phyloP scores from a whole-genome alignment of 2,797 vertebrate species.

The Lycodopsis pacificus region DNA sequence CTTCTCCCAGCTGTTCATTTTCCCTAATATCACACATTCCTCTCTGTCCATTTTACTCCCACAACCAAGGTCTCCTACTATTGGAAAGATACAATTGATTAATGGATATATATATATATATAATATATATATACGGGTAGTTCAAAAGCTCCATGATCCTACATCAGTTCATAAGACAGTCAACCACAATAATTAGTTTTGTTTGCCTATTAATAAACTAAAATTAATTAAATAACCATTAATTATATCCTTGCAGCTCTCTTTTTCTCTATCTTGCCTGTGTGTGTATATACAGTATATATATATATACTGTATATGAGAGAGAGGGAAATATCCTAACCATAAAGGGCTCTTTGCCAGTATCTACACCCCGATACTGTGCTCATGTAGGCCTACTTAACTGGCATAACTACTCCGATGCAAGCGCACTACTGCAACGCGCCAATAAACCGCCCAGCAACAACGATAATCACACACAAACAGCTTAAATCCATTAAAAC shows the following conservation, averaged over 20 bases:
- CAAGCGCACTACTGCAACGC: no score
- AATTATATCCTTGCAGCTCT: neutral
- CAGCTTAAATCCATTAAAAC: neutral
- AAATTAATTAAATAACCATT: neutral
- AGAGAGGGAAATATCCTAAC: no score
- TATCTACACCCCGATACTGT: no score
- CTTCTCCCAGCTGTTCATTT: constrained; percentile 39
- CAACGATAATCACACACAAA: no score
- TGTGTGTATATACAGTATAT: no score
- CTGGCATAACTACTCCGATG: no score
- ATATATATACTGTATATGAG: no score
- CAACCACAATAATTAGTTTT: neutral
- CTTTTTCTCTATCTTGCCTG: no score
- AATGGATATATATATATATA: no score
- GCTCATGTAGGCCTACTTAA: no score
- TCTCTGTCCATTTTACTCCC: constrained; percentile 34
- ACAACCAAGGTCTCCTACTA: constrained; percentile 9
- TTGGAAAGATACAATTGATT: constrained; percentile 18
- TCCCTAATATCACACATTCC: constrained; percentile 24
- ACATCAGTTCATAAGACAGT: neutral
- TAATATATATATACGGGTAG: neutral
- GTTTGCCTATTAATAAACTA: neutral
- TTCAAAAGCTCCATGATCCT: neutral
- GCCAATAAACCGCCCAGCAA: no score
- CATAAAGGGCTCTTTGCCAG: no score